Evolutionary conservation across 2,797 vertebrate genomes (phyloP).

Genomic region (Echeneis naucrates): DNA sequence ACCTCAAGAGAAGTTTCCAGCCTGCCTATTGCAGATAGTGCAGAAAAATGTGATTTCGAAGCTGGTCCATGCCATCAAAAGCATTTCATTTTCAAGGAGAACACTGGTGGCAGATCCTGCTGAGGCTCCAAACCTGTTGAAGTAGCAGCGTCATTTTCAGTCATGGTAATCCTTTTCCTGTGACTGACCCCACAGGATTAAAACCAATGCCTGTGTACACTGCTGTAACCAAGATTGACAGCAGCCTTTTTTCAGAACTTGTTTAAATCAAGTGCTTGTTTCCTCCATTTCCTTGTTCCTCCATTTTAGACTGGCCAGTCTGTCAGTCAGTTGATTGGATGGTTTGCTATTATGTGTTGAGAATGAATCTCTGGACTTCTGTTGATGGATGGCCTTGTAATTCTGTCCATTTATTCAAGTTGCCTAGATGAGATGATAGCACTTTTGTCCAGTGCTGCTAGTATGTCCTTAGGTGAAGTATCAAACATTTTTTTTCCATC

Average conservation of each 20-base stretch:
- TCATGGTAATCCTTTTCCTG: slow-evolving; percentile 58
- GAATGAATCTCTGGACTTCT: neutral
- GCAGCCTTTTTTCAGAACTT: slow-evolving; percentile 20
- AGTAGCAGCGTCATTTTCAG: slow-evolving; percentile 59
- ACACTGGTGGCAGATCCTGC: slow-evolving; percentile 56
- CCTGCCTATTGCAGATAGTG: slow-evolving; percentile 62
- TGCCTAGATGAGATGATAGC: no score
- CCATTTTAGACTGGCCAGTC: neutral
- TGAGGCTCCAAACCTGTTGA: slow-evolving; percentile 59
- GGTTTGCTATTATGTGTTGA: neutral
- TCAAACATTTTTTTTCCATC: neutral
- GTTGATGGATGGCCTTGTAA: slow-evolving; percentile 1
- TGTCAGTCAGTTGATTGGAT: neutral
- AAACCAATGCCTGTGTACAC: slow-evolving; percentile 45
- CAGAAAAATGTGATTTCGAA: slow-evolving; percentile 51
- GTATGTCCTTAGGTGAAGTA: neutral
- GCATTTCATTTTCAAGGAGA: slow-evolving; percentile 55
- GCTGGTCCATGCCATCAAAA: slow-evolving; percentile 42
- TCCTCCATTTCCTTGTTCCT: neutral
- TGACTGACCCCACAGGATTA: slow-evolving; percentile 48
- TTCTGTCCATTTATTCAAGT: neutral
- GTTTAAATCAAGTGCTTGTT: slow-evolving; percentile 22
- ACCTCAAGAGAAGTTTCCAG: slow-evolving; percentile 30
- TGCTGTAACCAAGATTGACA: slow-evolving; percentile 58
- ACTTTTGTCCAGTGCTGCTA: no score